phyloP scores from a whole-genome alignment of 2,888 invertebrate species.

The Drosophila dives region DNA sequence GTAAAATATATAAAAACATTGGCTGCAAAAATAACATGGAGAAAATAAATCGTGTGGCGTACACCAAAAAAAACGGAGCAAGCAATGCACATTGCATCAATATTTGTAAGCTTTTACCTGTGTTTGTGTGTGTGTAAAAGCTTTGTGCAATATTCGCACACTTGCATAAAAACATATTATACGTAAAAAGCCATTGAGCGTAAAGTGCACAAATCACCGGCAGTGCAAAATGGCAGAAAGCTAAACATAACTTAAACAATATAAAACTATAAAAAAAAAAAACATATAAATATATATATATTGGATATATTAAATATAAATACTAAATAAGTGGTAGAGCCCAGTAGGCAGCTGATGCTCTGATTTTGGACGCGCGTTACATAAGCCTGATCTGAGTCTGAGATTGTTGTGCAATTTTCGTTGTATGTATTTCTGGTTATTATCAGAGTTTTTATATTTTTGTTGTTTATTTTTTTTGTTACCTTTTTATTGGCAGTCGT shows the following conservation, averaged over 20 bases:
- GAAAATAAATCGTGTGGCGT: slow-evolving; percentile 39
- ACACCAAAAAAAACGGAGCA: slow-evolving; percentile 20
- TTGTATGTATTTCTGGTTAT: background rate
- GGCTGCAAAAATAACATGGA: slow-evolving; percentile 56
- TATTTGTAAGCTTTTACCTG: slow-evolving; percentile 18
- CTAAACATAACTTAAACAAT: slow-evolving; percentile 37
- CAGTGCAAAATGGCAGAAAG: slow-evolving; percentile 51
- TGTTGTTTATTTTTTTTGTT: slow-evolving; percentile 63
- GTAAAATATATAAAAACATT: slow-evolving; percentile 39
- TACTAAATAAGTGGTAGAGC: slow-evolving; percentile 6
- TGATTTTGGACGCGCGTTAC: slow-evolving; percentile 30
- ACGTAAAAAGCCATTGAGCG: slow-evolving; percentile 47
- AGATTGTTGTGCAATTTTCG: slow-evolving; percentile 38
- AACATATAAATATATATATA: slow-evolving; percentile 13
- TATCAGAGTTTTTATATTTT: background rate
- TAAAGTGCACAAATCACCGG: slow-evolving; percentile 46
- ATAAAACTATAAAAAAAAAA: slow-evolving; percentile 19
- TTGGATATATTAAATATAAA: background rate
- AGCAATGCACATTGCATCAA: slow-evolving; percentile 22
- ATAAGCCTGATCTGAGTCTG: slow-evolving; percentile 41
- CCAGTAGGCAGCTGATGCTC: slow-evolving; percentile 24
- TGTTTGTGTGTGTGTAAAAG: slow-evolving; percentile 20
- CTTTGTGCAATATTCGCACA: slow-evolving; percentile 22
- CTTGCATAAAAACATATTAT: slow-evolving; percentile 33
- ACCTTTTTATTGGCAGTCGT: slow-evolving; percentile 85